phyloP scores from a whole-genome alignment of 2,113 vertebrate species.

The Zosterops hypoxanthus region DNA sequence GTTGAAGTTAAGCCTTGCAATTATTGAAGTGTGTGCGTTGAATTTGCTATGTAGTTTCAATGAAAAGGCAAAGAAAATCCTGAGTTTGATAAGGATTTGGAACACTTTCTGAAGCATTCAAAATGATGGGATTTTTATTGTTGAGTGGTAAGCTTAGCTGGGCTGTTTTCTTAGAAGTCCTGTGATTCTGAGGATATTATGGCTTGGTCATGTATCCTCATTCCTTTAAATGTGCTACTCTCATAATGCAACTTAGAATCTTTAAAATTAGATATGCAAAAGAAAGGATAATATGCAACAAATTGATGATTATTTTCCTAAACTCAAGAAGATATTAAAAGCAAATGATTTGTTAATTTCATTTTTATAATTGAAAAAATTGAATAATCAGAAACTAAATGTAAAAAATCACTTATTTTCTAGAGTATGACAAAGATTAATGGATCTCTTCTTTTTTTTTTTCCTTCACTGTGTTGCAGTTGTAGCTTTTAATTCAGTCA shows the following conservation, averaged over 20 bases:
- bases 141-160: not conserved
- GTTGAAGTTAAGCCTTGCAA: not conserved
- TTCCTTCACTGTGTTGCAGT: not conserved
- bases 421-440: not conserved
- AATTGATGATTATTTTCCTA: not conserved
- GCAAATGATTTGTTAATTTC: accelerated
- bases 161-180: not conserved
- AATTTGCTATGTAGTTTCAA: not conserved
- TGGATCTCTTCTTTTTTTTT: not conserved
- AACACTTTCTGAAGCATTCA: not conserved
- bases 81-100: not conserved
- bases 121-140: not conserved
- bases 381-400: not conserved
- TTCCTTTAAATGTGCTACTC: not conserved
- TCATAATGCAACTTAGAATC: not conserved
- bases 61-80: not conserved
- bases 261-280: not conserved
- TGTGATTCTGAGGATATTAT: not conserved
- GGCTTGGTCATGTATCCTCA: not conserved
- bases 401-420: not conserved
- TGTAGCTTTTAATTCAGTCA: not conserved
- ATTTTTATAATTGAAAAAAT: not conserved
- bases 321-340: not conserved
- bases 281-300: not conserved
- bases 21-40: not conserved